Evolutionary conservation across 2,888 invertebrate genomes (phyloP).

Genomic region (Pyrochroa serraticornis): DNA sequence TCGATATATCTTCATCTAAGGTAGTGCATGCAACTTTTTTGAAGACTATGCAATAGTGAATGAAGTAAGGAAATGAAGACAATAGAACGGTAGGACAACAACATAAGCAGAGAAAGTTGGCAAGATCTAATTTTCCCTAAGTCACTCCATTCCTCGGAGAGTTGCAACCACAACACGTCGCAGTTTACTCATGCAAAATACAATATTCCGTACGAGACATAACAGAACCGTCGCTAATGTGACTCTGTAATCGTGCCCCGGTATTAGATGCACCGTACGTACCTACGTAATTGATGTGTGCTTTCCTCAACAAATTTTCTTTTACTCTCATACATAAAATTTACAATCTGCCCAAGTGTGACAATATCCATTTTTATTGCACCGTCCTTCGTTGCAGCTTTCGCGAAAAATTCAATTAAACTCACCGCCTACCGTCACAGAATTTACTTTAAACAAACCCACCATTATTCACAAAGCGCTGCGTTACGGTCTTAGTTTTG

Average conservation of each 20-base stretch:
- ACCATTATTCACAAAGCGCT: no score
- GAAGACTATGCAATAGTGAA: slow-evolving; percentile 35
- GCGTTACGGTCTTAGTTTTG: no score
- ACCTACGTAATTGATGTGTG: slow-evolving; percentile 22
- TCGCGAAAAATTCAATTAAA: neutral
- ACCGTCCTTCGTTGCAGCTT: neutral
- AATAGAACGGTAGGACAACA: slow-evolving; percentile 39
- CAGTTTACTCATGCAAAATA: slow-evolving; percentile 50
- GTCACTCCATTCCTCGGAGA: slow-evolving; percentile 48
- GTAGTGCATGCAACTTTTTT: slow-evolving; percentile 3
- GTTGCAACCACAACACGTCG: slow-evolving; percentile 48
- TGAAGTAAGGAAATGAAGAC: slow-evolving; percentile 44
- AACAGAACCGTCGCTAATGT: slow-evolving; percentile 46
- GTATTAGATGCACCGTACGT: slow-evolving; percentile 42
- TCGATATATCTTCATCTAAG: slow-evolving; percentile 15
- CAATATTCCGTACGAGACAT: slow-evolving; percentile 46
- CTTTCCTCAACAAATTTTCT: slow-evolving; percentile 16
- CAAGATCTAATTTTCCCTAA: slow-evolving; percentile 51
- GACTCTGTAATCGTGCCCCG: slow-evolving; percentile 42
- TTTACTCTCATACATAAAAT: slow-evolving; percentile 1
- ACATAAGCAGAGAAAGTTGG: slow-evolving; percentile 40
- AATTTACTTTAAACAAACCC: neutral
- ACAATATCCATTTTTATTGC: neutral
- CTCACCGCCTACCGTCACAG: neutral
- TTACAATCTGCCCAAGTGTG: slow-evolving; percentile 1